Conservation (phyloP, 2,888 invertebrate species). For the Melanostoma mellinum region DNA sequence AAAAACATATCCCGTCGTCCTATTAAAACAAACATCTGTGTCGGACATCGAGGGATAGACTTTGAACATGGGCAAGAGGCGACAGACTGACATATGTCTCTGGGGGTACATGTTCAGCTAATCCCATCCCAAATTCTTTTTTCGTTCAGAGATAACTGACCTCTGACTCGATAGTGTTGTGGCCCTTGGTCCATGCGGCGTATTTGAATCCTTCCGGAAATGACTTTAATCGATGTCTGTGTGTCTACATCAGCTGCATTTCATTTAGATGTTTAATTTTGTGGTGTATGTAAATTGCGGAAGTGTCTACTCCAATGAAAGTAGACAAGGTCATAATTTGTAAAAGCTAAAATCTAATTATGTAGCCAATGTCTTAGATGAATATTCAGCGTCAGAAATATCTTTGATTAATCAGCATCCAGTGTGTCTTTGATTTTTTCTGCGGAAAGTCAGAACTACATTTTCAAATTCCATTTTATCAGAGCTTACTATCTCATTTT, state of each 20-base stretch:
- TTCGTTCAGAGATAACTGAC: constrained; percentile 60
- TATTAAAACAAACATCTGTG: constrained; percentile 67
- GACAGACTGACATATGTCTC: constrained; percentile 71
- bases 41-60: constrained; percentile 59
- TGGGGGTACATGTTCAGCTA: constrained; percentile 47
- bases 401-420: too few species aligned
- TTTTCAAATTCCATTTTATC: too few species aligned
- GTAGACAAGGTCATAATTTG: too few species aligned
- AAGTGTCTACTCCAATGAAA: too few species aligned
- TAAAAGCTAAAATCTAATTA: too few species aligned
- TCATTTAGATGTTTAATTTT: constrained; percentile 61
- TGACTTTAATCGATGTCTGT: constrained; percentile 69
- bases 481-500: too few species aligned
- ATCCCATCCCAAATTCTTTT: constrained; percentile 44
- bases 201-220: constrained; percentile 69
- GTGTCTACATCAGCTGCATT: constrained; percentile 54
- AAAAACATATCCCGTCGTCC: constrained; percentile 9
- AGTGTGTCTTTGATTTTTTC: too few species aligned
- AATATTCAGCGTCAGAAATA: too few species aligned
- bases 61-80: constrained; percentile 66
- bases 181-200: constrained; percentile 34
- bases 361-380: too few species aligned
- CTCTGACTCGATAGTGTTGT: constrained; percentile 45
- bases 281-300: constrained; percentile 16
- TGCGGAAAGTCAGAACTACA: too few species aligned